Conservation (phyloP, 92 coral and sea anemone genomes). For the Epizoanthus illoricatus region DNA sequence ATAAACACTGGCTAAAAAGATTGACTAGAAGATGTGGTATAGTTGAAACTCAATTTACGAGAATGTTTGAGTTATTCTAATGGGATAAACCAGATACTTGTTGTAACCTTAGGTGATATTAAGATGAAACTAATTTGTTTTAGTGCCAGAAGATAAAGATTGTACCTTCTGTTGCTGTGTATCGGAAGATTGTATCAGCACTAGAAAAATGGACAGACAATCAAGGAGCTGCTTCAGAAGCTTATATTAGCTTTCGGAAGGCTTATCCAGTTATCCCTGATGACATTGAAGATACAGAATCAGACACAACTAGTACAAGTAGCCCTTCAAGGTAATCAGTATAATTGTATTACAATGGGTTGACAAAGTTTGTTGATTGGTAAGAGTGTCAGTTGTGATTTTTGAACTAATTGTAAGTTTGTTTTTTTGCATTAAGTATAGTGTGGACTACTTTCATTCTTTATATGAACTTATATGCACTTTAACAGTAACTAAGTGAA, state of each 20-base stretch:
- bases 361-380: not conserved
- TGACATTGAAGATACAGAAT: not conserved
- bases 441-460: no score
- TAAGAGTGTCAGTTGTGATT: no score
- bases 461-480: no score
- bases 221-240: slow-evolving; percentile 5
- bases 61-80: no score
- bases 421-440: no score
- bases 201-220: slow-evolving; percentile 31
- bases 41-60: no score
- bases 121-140: not conserved
- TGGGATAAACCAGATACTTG: no score
- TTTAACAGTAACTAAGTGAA: no score
- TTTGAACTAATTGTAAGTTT: no score
- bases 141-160: slow-evolving; percentile 10
- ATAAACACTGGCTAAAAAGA: no score
- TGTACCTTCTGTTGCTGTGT: slow-evolving; percentile 3
- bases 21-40: no score
- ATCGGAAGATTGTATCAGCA: slow-evolving; percentile 27
- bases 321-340: not conserved
- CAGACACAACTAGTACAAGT: not conserved
- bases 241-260: slow-evolving; percentile 20
- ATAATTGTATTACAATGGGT: not conserved
- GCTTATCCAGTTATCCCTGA: slow-evolving; percentile 29
- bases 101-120: no score